Conservation (phyloP, 2,797 vertebrate genomes). For the Rhynchonycteris naso region DNA sequence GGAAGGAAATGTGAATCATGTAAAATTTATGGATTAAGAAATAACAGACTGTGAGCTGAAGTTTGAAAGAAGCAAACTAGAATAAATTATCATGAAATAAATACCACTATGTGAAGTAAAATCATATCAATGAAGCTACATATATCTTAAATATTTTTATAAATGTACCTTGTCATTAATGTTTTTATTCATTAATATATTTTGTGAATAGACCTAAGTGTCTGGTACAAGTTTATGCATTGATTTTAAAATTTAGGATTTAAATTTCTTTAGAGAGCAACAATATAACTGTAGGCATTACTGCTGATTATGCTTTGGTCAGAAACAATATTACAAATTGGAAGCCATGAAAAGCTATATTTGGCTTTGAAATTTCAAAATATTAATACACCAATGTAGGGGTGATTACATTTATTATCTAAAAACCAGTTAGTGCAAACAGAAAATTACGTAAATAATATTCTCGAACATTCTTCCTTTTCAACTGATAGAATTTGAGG, state of each 20-base stretch:
- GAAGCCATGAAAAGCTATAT: background rate
- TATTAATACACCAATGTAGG: background rate
- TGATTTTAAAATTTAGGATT: background rate
- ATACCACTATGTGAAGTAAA: background rate
- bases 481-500: background rate
- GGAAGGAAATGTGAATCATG: background rate
- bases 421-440: background rate
- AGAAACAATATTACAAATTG: background rate
- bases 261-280: background rate
- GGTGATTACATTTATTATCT: background rate
- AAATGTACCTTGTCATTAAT: background rate
- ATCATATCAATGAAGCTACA: background rate
- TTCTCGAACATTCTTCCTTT: background rate
- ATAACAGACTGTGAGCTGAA: background rate
- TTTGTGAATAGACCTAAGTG: background rate
- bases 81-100: background rate
- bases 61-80: conserved; percentile 3
- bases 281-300: background rate
- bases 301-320: background rate
- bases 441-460: background rate
- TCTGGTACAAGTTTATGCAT: background rate
- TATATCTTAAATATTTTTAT: background rate
- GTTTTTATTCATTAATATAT: background rate
- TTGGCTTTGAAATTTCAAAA: background rate
- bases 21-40: conserved; percentile 17